Percentiles rank a stretch among this genome's conserved stretches.
phyloP scores from a whole-genome alignment of 2,888 invertebrate genomes.

The Strigamia transsilvanica region DNA sequence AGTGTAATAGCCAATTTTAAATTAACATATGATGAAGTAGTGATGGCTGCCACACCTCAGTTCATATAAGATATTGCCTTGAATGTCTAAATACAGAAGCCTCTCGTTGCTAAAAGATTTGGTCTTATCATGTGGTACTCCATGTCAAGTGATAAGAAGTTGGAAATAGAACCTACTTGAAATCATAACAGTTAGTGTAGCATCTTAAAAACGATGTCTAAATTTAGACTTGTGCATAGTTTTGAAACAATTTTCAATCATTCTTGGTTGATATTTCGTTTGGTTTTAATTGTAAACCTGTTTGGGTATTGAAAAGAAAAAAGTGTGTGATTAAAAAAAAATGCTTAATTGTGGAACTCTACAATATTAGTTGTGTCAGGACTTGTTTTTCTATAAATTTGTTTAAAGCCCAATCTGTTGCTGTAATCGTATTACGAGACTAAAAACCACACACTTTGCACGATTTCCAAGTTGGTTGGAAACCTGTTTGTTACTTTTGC shows the following conservation, averaged over 20 bases:
- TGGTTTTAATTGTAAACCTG: too few relatives aligned
- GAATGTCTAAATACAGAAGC: slow-evolving; percentile 46
- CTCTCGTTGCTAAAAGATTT: slow-evolving; percentile 35
- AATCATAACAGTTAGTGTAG: neutral
- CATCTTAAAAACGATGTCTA: neutral
- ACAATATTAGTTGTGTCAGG: neutral
- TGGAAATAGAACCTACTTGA: slow-evolving; percentile 31
- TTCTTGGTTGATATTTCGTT: too few relatives aligned
- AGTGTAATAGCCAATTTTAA: slow-evolving; percentile 6
- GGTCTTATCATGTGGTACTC: slow-evolving; percentile 22
- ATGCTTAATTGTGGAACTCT: too few relatives aligned
- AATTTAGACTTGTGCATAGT: neutral
- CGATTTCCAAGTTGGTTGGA: slow-evolving; percentile 10
- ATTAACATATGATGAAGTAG: slow-evolving; percentile 45
- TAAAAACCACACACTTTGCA: slow-evolving; percentile 13
- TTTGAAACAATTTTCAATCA: too few relatives aligned
- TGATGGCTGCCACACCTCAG: slow-evolving; percentile 43
- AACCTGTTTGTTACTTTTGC: slow-evolving; percentile 41
- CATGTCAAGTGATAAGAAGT: neutral
- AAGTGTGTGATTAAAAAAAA: too few relatives aligned
- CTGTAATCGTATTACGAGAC: neutral
- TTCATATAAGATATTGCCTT: slow-evolving; percentile 24
- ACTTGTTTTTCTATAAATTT: neutral
- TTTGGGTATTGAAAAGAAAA: too few relatives aligned
- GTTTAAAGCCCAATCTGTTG: neutral